These are phyloP conservation scores for Holacanthus passer DNA, from an alignment of 2,113 vertebrate genomes.

Conservation along the genomic window DNA sequence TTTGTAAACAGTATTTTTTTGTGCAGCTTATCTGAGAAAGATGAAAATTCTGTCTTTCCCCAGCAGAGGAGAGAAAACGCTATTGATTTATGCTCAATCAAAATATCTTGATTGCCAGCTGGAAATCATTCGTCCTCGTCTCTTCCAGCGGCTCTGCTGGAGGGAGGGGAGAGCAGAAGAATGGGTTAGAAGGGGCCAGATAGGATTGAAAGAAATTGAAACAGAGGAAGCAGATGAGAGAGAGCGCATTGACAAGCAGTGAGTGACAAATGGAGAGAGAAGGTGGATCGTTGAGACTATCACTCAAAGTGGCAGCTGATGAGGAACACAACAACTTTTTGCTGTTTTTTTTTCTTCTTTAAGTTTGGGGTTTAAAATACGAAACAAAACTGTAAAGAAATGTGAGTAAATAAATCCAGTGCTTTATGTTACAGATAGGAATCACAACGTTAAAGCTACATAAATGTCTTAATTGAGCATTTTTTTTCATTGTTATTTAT, in stretches of 20 bases:
- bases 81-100: neutral
- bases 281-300: neutral
- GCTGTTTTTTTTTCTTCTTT: neutral
- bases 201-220: constrained; percentile 9
- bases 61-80: neutral
- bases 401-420: too few species aligned
- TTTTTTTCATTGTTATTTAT: neutral
- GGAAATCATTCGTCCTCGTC: constrained; percentile 2
- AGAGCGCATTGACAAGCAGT: constrained; percentile 4
- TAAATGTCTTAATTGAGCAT: neutral
- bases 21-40: neutral
- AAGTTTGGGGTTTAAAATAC: neutral
- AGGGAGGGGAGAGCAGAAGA: neutral
- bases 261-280: constrained; percentile 38
- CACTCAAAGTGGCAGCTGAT: constrained; percentile 22
- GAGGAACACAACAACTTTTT: neutral
- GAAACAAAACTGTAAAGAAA: neutral
- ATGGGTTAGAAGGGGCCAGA: neutral
- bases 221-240: neutral
- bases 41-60: neutral
- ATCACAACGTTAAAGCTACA: neutral
- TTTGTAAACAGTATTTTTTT: neutral
- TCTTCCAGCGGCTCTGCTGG: neutral
- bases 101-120: constrained; percentile 27
- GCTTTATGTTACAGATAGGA: neutral